These are phyloP conservation scores for Lanistes nyassanus DNA, from an alignment of 1,140 invertebrate species.

Conservation along the genomic window DNA sequence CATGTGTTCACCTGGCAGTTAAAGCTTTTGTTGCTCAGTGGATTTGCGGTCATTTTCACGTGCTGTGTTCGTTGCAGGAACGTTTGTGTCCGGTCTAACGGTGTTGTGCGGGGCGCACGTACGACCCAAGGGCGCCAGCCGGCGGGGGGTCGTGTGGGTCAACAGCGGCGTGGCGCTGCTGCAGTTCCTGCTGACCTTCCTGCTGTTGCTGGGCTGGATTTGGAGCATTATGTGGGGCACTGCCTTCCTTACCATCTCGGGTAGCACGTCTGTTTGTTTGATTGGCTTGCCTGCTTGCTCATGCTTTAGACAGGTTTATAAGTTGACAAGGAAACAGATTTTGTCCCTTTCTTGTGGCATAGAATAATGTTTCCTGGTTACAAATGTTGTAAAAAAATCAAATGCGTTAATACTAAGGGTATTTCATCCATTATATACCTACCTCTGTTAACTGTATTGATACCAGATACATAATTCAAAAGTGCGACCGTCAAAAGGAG, in stretches of 20 bases:
- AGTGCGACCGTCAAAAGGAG: too few relatives aligned
- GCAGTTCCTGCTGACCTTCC: slow-evolving; percentile 67
- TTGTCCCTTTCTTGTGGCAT: too few relatives aligned
- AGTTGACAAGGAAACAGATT: too few relatives aligned
- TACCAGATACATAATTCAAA: too few relatives aligned
- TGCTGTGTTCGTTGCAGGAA: slow-evolving; percentile 48
- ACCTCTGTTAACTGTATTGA: too few relatives aligned
- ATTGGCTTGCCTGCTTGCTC: too few relatives aligned
- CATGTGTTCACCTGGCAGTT: neutral
- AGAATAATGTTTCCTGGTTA: too few relatives aligned
- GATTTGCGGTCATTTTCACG: neutral
- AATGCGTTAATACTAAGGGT: too few relatives aligned
- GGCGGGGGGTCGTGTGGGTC: slow-evolving; percentile 51
- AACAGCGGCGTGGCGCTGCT: slow-evolving; percentile 64
- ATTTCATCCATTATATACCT: too few relatives aligned
- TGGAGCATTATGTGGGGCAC: slow-evolving; percentile 71
- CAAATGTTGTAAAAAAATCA: too few relatives aligned
- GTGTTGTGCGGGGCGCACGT: slow-evolving; percentile 55
- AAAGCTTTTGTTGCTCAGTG: neutral
- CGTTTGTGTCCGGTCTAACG: slow-evolving; percentile 55
- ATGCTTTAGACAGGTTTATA: too few relatives aligned
- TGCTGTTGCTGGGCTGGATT: slow-evolving; percentile 70
- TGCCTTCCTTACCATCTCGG: slow-evolving; percentile 67
- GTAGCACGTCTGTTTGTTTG: too few relatives aligned
- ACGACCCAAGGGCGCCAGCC: slow-evolving; percentile 42